These are phyloP conservation scores for Phyllotreta striolata DNA, from an alignment of 2,888 invertebrate genomes.

Conservation along the genomic window DNA sequence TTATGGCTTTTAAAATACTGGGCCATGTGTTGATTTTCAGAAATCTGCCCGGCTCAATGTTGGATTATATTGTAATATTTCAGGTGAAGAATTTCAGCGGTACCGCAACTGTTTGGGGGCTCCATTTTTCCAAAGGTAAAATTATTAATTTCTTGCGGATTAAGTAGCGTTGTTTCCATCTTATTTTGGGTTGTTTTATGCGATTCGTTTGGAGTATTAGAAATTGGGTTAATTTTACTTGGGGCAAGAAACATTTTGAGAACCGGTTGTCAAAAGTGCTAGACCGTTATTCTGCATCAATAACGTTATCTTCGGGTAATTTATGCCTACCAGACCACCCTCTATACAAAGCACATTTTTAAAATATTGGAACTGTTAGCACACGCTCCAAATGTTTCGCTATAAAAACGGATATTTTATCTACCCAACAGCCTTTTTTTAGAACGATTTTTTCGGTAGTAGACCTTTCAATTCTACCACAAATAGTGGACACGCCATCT, in stretches of 20 bases:
- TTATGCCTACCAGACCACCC: constrained; percentile 32
- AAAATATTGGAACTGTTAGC: constrained; percentile 28
- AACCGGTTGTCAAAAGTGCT: constrained; percentile 20
- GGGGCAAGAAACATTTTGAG: constrained; percentile 30
- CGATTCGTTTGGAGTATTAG: background rate
- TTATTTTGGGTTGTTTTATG: background rate
- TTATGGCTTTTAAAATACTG: constrained; percentile 42
- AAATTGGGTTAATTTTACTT: background rate
- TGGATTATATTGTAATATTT: constrained; percentile 29
- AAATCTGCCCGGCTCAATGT: constrained; percentile 37
- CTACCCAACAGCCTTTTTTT: too few relatives aligned
- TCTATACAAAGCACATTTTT: constrained; percentile 14
- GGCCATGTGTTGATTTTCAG: constrained; percentile 50
- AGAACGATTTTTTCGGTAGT: too few relatives aligned
- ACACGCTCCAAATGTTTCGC: constrained; percentile 18
- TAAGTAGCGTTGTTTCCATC: too few relatives aligned
- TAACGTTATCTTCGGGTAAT: constrained; percentile 38
- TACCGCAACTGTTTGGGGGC: constrained; percentile 2
- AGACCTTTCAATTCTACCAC: too few relatives aligned
- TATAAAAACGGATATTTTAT: too few relatives aligned
- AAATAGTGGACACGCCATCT: too few relatives aligned
- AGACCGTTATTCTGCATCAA: constrained; percentile 32
- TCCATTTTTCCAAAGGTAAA: background rate
- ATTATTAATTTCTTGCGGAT: background rate
- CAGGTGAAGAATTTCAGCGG: constrained; percentile 25